These are phyloP conservation scores for Macrosiphum euphorbiae DNA, from an alignment of 2,888 invertebrate genomes.

Conservation along the genomic window DNA sequence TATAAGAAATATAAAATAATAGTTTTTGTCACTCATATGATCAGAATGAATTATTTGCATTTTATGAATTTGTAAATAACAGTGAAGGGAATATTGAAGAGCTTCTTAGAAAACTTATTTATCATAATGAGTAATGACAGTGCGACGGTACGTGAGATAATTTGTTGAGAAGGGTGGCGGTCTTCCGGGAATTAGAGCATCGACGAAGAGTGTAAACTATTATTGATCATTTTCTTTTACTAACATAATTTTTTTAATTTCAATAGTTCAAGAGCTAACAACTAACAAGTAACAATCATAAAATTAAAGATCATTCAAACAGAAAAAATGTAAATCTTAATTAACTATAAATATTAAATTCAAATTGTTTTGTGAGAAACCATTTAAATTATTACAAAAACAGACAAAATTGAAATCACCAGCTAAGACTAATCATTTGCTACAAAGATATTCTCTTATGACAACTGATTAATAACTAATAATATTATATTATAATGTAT, in stretches of 20 bases:
- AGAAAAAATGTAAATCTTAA: not conserved
- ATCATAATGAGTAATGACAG: constrained; percentile 37
- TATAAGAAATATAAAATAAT: not conserved
- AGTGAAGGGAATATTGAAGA: not conserved
- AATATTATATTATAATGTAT: not conserved
- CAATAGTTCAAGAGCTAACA: not conserved
- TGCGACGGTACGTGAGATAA: constrained; percentile 51
- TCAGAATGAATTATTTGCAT: not conserved
- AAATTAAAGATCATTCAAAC: not conserved
- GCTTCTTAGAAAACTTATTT: constrained; percentile 28
- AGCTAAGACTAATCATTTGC: not conserved
- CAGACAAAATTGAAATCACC: not conserved
- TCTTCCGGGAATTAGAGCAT: constrained; percentile 19
- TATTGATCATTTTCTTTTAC: constrained; percentile 21
- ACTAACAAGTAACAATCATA: not conserved
- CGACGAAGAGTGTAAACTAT: constrained; percentile 19
- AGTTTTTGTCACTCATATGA: not conserved
- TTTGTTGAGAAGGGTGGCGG: constrained; percentile 33
- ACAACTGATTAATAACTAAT: not conserved
- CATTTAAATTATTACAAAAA: not conserved
- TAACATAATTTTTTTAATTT: constrained; percentile 1
- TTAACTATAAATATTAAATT: not conserved
- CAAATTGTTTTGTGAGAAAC: not conserved
- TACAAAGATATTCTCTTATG: not conserved
- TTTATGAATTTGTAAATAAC: constrained; percentile 1